Percentiles rank a stretch among this genome's conserved stretches.
phyloP scores from a whole-genome alignment of 1,140 invertebrate genomes.

The Danaus plexippus region DNA sequence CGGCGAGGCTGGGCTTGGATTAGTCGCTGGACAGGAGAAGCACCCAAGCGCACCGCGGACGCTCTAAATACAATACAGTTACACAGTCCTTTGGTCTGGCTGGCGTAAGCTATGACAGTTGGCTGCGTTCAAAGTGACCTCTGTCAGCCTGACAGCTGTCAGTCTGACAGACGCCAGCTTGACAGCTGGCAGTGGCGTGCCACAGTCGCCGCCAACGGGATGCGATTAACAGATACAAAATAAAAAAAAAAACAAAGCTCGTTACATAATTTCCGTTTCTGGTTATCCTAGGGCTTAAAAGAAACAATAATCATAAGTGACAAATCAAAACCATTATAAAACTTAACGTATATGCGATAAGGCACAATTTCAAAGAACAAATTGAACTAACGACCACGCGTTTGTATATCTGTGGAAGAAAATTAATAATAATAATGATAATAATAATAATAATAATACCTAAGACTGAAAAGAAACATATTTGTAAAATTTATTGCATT shows the following conservation, averaged over 20 bases:
- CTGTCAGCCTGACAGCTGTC: background rate
- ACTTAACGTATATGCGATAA: conserved; percentile 20
- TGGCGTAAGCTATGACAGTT: conserved; percentile 15
- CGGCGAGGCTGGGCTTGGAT: conserved; percentile 17
- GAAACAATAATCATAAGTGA: conserved; percentile 11
- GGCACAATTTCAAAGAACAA: conserved; percentile 20
- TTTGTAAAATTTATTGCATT: background rate
- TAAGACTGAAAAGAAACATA: background rate
- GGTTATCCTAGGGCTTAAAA: background rate
- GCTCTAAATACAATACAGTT: conserved; percentile 24
- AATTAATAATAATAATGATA: conserved; percentile 10
- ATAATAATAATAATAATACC: conserved; percentile 1
- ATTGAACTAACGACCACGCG: conserved; percentile 13
- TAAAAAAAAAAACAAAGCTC: conserved; percentile 8
- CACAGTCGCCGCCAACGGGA: background rate
- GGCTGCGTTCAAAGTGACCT: conserved; percentile 3
- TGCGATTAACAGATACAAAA: conserved; percentile 1
- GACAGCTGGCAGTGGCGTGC: background rate
- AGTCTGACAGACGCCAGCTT: background rate
- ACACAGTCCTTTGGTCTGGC: conserved; percentile 31
- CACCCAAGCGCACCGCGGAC: conserved; percentile 15
- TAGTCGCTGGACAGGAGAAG: conserved; percentile 45
- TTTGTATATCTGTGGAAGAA: background rate
- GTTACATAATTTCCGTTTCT: conserved; percentile 13
- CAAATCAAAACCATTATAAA: conserved; percentile 12